phyloP scores from a whole-genome alignment of 1,140 invertebrate species.

The Papilio aristodemus region DNA sequence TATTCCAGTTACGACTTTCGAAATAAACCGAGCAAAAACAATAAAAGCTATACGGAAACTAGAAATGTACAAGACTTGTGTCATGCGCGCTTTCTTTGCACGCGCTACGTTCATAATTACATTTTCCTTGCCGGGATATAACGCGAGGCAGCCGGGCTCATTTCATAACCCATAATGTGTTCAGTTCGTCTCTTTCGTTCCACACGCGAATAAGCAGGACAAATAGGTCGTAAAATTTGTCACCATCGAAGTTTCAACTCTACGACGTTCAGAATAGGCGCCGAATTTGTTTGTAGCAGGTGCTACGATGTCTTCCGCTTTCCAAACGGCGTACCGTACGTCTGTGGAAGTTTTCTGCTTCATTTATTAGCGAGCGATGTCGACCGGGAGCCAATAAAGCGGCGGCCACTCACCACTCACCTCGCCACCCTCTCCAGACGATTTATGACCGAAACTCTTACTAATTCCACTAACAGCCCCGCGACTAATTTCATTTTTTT shows the following conservation, averaged over 20 bases:
- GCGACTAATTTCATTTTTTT: conserved; percentile 77
- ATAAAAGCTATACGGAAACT: conserved; percentile 30
- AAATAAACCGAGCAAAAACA: conserved; percentile 29
- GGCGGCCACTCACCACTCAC: conserved; percentile 61
- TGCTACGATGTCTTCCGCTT: conserved; percentile 54
- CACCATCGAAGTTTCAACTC: conserved; percentile 58
- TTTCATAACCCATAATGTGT: conserved; percentile 75
- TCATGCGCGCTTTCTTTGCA: conserved; percentile 64
- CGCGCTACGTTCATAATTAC: conserved; percentile 68
- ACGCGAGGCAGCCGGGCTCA: conserved; percentile 66
- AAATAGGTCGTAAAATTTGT: conserved; percentile 53
- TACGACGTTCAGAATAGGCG: conserved; percentile 49
- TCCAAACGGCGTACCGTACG: conserved; percentile 62
- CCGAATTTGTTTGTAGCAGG: conserved; percentile 51
- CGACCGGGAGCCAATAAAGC: conserved; percentile 73
- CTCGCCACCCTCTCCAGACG: conserved; percentile 66
- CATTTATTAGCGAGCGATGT: conserved; percentile 75
- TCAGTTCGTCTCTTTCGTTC: conserved; percentile 48
- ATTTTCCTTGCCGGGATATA: conserved; percentile 64
- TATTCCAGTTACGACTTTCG: conserved; percentile 21
- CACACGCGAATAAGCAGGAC: conserved; percentile 44
- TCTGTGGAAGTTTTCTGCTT: conserved; percentile 74
- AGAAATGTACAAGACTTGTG: conserved; percentile 40
- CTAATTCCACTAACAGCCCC: conserved; percentile 77
- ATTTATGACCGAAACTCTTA: conserved; percentile 74